Percentiles rank a stretch among this genome's conserved stretches.
Evolutionary conservation across 1,140 invertebrate species (phyloP).

Genomic region (Alviniconcha marisindica): DNA sequence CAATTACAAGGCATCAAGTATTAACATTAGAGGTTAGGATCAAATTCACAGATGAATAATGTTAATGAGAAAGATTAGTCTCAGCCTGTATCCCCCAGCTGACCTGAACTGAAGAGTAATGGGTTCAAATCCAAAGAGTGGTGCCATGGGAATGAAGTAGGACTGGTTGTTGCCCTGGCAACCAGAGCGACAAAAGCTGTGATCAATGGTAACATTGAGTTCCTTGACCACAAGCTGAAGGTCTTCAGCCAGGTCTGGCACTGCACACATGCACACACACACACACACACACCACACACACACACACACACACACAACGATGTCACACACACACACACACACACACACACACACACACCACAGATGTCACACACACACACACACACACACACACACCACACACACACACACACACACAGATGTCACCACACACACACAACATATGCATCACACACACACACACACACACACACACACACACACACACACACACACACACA

Average conservation of each 20-base stretch:
- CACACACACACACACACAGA: too few relatives aligned
- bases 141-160: slow-evolving; percentile 43
- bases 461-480: not conserved
- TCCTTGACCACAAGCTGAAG: slow-evolving; percentile 44
- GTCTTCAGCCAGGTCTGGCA: not conserved
- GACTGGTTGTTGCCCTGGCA: slow-evolving; percentile 43
- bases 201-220: slow-evolving; percentile 45
- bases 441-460: too few relatives aligned
- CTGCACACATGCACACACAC: not conserved
- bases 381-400: not conserved
- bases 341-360: not conserved
- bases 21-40: too few relatives aligned
- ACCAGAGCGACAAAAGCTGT: slow-evolving; percentile 26
- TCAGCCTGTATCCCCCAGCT: too few relatives aligned
- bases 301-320: not conserved
- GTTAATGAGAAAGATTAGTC: too few relatives aligned
- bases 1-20: too few relatives aligned
- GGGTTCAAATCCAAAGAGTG: slow-evolving; percentile 45
- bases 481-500: not conserved
- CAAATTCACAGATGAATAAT: too few relatives aligned
- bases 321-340: not conserved
- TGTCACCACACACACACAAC: too few relatives aligned
- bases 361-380: not conserved
- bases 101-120: slow-evolving; percentile 54
- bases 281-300: not conserved